Evolutionary conservation across 2,888 invertebrate genomes (phyloP).

Genomic region (Torymus auratus): DNA sequence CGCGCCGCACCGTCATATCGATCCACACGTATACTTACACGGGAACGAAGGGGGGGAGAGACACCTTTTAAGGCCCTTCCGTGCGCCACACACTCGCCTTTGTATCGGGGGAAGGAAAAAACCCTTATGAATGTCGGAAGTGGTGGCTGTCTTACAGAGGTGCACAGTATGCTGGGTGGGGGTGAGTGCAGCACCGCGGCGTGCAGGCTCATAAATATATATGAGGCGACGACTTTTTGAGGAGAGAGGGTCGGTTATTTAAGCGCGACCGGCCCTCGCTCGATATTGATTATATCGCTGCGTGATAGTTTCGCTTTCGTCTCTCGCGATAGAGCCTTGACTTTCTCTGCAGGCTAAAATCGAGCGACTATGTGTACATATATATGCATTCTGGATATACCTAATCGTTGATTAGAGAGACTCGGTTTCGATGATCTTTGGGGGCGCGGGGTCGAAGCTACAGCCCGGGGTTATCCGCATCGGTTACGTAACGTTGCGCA

Average conservation of each 20-base stretch:
- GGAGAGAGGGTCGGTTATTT: background rate
- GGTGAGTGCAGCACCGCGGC: too few species aligned
- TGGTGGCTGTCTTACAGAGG: too few species aligned
- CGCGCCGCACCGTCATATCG: conserved; percentile 37
- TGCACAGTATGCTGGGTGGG: too few species aligned
- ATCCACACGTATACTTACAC: conserved; percentile 5
- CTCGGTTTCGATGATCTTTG: too few species aligned
- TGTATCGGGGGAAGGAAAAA: background rate
- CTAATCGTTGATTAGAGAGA: too few species aligned
- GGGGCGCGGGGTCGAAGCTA: too few species aligned
- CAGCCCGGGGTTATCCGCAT: conserved; percentile 2
- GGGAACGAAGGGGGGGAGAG: background rate
- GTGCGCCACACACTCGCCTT: background rate
- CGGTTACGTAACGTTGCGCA: conserved; percentile 36
- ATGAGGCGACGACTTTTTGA: background rate
- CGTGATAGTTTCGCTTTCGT: background rate
- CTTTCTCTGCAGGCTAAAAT: too few species aligned
- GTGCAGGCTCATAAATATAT: conserved; percentile 26
- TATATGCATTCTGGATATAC: too few species aligned
- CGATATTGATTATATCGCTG: background rate
- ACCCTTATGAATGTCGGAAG: background rate
- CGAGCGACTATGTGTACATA: too few species aligned
- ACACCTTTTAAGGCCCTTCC: conserved; percentile 33
- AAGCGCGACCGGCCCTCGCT: background rate
- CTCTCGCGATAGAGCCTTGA: too few species aligned